These are phyloP conservation scores for Vidua chalybeata DNA, from an alignment of 2,113 vertebrate species.

Conservation along the genomic window DNA sequence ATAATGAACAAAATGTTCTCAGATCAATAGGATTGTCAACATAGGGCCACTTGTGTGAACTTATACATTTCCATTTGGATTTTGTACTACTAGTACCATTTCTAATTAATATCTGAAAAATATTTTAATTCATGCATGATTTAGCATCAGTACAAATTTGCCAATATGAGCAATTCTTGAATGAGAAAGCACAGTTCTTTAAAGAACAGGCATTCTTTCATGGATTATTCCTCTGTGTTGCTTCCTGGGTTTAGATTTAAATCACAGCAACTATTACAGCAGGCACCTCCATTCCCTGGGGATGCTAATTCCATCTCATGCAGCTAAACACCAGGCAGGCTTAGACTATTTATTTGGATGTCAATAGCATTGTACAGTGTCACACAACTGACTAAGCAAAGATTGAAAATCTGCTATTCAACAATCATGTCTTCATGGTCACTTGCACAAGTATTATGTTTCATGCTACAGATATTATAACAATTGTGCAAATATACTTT, in stretches of 20 bases:
- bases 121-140: neutral
- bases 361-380: neutral
- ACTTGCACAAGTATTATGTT: neutral
- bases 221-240: neutral
- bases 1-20: neutral
- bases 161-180: neutral
- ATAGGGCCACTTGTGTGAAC: neutral
- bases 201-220: neutral
- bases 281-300: neutral
- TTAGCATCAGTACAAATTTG: neutral
- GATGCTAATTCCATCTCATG: neutral
- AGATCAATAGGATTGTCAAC: neutral
- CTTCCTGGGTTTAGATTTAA: slow-evolving; percentile 30
- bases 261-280: slow-evolving; percentile 11
- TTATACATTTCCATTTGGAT: neutral
- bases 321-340: neutral
- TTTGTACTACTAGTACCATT: neutral
- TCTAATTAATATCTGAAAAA: neutral
- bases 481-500: neutral
- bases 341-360: neutral
- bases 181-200: neutral
- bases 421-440: neutral
- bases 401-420: slow-evolving; percentile 19
- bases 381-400: slow-evolving; percentile 27
- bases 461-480: neutral